phyloP scores from a whole-genome alignment of 2,888 invertebrate genomes.

The Pandemis cinnamomeana region DNA sequence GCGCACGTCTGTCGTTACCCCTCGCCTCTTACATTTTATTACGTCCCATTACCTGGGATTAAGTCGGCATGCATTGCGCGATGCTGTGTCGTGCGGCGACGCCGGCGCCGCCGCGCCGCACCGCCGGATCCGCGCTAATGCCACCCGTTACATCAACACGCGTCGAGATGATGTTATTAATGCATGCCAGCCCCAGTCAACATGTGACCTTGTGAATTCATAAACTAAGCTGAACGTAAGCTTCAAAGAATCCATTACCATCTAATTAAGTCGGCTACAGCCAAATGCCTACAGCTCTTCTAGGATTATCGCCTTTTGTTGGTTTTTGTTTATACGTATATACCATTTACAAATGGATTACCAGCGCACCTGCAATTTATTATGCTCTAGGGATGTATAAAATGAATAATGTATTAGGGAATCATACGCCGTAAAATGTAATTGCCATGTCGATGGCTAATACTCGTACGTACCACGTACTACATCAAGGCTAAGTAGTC shows the following conservation, averaged over 20 bases:
- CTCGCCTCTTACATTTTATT: slow-evolving; percentile 81
- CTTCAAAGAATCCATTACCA: slow-evolving; percentile 58
- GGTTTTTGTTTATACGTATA: slow-evolving; percentile 29
- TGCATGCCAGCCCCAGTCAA: slow-evolving; percentile 44
- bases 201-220: slow-evolving; percentile 54
- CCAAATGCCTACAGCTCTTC: slow-evolving; percentile 50
- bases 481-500: slow-evolving; percentile 35
- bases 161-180: slow-evolving; percentile 29
- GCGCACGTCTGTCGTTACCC: slow-evolving; percentile 79
- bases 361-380: slow-evolving; percentile 30
- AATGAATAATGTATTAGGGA: slow-evolving; percentile 38
- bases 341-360: slow-evolving; percentile 36
- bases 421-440: slow-evolving; percentile 37
- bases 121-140: slow-evolving; percentile 43
- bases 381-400: slow-evolving; percentile 31
- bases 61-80: slow-evolving; percentile 73
- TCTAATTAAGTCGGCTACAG: slow-evolving; percentile 51
- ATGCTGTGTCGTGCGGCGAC: slow-evolving; percentile 70
- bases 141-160: slow-evolving; percentile 27
- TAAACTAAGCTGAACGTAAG: slow-evolving; percentile 45
- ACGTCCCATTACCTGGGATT: slow-evolving; percentile 79
- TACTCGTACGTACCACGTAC: slow-evolving; percentile 14
- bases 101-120: slow-evolving; percentile 53
- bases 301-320: slow-evolving; percentile 43
- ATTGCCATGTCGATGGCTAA: slow-evolving; percentile 31